Percentiles rank a stretch among this genome's conserved stretches.
These are phyloP conservation scores for Bembecia ichneumoniformis DNA, from an alignment of 2,888 invertebrate species.

Conservation along the genomic window DNA sequence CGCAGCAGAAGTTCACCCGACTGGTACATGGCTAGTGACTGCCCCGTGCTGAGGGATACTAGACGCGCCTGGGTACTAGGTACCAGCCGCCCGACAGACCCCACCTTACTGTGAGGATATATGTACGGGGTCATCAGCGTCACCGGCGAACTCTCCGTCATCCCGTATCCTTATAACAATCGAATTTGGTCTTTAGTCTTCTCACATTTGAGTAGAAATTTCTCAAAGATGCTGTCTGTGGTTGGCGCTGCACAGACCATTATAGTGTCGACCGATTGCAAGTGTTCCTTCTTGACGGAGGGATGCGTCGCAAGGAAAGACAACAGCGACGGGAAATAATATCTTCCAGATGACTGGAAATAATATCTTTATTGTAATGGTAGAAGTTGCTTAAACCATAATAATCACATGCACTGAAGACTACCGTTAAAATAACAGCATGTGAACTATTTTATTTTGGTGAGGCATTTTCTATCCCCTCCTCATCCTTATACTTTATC, in stretches of 20 bases:
- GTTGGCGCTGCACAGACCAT: constrained; percentile 84
- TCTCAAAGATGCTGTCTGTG: constrained; percentile 74
- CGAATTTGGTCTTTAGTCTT: constrained; percentile 61
- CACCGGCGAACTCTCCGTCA: constrained; percentile 80
- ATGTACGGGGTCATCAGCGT: constrained; percentile 71
- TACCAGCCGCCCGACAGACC: constrained; percentile 78
- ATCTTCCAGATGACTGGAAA: no score
- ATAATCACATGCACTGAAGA: no score
- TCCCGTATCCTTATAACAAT: constrained; percentile 74
- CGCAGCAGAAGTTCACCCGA: constrained; percentile 80
- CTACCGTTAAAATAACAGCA: no score
- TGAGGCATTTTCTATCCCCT: no score
- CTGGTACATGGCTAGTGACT: constrained; percentile 73
- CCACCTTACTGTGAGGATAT: constrained; percentile 74
- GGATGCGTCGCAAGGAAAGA: constrained; percentile 83
- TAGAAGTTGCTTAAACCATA: no score
- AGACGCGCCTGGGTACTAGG: constrained; percentile 79
- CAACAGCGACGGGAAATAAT: constrained; percentile 84
- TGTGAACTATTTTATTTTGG: no score
- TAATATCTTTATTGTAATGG: no score
- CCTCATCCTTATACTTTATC: no score
- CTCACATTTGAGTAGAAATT: constrained; percentile 73
- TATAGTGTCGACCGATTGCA: constrained; percentile 75
- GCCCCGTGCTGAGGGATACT: constrained; percentile 69
- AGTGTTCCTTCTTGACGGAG: constrained; percentile 75